A percentile compares a stretch with the other conserved stretches of the same genome.
Conservation (phyloP, 1,140 invertebrate genomes). For the Drosophila busckii region DNA sequence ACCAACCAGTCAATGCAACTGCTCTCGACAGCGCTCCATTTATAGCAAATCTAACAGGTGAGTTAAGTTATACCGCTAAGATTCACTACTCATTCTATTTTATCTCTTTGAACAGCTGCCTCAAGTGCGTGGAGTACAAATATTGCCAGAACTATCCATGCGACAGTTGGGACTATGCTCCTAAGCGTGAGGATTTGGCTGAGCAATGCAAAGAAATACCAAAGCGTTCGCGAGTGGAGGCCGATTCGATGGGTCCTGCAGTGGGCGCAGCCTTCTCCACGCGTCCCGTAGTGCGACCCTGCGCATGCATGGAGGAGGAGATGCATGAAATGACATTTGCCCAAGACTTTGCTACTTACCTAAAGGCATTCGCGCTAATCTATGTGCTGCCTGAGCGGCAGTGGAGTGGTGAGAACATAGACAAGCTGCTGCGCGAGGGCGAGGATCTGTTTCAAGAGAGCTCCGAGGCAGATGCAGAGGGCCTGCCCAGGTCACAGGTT, state of each 20-base stretch:
- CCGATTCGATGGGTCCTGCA: conserved; percentile 31
- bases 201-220: not conserved
- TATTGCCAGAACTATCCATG: not conserved
- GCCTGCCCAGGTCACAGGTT: not conserved
- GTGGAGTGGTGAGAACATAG: conserved; percentile 49
- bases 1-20: not conserved
- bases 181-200: not conserved
- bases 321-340: not conserved
- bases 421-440: conserved; percentile 51
- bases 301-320: not conserved
- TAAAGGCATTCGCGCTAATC: conserved; percentile 63
- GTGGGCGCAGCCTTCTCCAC: conserved; percentile 26
- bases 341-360: conserved; percentile 32
- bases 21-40: not conserved
- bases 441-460: conserved; percentile 25
- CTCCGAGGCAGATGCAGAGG: conserved; percentile 4
- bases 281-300: not conserved
- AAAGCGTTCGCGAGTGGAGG: conserved; percentile 6
- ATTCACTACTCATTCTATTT: not conserved
- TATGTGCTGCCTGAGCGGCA: conserved; percentile 60
- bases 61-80: not conserved
- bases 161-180: too few species aligned
- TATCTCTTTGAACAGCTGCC: not conserved
- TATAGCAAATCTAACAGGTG: conserved; percentile 29
- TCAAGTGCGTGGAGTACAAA: not conserved